A percentile compares a stretch with the other conserved stretches of the same genome.
These are phyloP conservation scores for Dorcus parallelipipedus DNA, from an alignment of 2,888 invertebrate genomes.

Conservation along the genomic window DNA sequence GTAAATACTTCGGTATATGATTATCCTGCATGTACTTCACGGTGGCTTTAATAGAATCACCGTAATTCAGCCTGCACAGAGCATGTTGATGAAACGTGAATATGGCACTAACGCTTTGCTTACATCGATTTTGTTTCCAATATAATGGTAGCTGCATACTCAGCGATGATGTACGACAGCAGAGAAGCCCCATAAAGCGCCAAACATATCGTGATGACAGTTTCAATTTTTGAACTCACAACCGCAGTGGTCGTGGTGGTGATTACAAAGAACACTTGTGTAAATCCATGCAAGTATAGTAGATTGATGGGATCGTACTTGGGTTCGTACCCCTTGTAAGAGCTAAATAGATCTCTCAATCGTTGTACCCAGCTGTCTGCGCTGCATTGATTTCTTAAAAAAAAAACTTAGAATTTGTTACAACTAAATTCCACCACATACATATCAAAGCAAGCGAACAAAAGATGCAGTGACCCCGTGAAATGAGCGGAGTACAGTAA, in stretches of 20 bases:
- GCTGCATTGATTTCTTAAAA: conserved; percentile 4
- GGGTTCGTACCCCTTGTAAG: too few species aligned
- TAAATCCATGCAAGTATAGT: too few species aligned
- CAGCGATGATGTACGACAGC: conserved; percentile 3
- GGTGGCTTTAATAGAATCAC: conserved; percentile 7
- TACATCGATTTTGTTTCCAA: conserved; percentile 5
- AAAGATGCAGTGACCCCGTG: conserved; percentile 5
- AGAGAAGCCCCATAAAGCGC: too few species aligned
- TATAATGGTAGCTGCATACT: conserved; percentile 5
- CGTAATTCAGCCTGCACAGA: too few species aligned
- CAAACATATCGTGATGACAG: too few species aligned
- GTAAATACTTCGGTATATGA: conserved; percentile 1
- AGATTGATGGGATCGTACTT: too few species aligned
- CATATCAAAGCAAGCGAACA: conserved; percentile 8
- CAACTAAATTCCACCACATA: conserved; percentile 1
- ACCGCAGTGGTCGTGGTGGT: too few species aligned
- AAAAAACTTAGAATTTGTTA: background rate
- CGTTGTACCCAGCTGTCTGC: conserved; percentile 3
- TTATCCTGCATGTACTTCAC: conserved; percentile 1
- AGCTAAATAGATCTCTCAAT: too few species aligned
- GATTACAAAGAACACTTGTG: too few species aligned
- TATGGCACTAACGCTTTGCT: background rate
- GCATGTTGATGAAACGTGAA: background rate
- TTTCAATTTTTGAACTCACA: too few species aligned
- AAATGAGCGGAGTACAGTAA: conserved; percentile 10